Evolutionary conservation across 2,113 vertebrate genomes (phyloP), one percentile per base, ranked within the genome.

Genomic region (Hypanus sabinus): DNA sequence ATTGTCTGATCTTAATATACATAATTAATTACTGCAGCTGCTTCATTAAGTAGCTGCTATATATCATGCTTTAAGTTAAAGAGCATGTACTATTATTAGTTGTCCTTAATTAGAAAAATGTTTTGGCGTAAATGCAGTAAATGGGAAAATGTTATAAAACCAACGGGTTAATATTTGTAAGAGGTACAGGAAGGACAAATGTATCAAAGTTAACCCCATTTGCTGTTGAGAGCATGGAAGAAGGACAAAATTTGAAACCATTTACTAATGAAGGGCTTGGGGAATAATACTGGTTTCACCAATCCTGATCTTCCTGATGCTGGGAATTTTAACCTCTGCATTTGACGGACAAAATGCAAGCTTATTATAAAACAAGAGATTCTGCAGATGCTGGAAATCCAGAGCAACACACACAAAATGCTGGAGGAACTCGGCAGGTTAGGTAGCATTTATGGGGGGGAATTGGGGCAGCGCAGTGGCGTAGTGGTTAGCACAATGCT

Each of bases 1-100:
- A 57, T 87, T 62, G 83, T 62, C 83, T n/a, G 83, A 62, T 88
- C 57, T 57, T n/a, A 88, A 88, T 62, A n/a, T 88, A 30, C 83
- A 88, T n/a, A 88, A 88, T 88, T n/a, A 88, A 88, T 88, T 62
- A 88, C 30, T 62, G 57, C 57, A 88, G 55, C 83, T 62, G 83
- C 27, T 88, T 88, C 24, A 62, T 88, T 62, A 62, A n/a, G 55
- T 60, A 57, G 24, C 83, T 60, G 55, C 55, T 88, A 27, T 60
- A 85, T 24, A 30, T 24, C 81, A 85, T 85, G 2, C 81, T 85
- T 46, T 46, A 81, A 36, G 33, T 38, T 55, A 83, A 55, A 83
- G 80, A 55, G 46, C 38, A 83, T 83, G 20, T 20, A 55, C 80
- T 55, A 46, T 55, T 80, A 24, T 60, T 24, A 60, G 57, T 1